Percentiles rank a stretch among this genome's conserved stretches.
These are phyloP conservation scores for Malurus cyaneus DNA, from an alignment of 2,113 vertebrate species.

Conservation along the genomic window DNA sequence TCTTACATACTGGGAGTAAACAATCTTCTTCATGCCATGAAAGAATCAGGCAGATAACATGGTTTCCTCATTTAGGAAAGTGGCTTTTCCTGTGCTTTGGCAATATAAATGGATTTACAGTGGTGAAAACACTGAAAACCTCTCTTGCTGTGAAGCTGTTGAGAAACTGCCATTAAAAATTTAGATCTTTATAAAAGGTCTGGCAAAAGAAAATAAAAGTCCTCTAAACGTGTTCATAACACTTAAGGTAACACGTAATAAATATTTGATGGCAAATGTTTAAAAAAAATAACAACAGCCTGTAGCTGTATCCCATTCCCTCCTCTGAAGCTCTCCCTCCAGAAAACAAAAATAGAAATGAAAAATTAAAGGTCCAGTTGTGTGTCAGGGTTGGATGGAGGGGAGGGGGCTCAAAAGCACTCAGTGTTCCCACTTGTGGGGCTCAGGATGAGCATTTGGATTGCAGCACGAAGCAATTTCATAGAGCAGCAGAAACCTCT, in stretches of 20 bases:
- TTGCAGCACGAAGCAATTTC: background rate
- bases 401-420: background rate
- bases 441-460: background rate
- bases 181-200: background rate
- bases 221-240: background rate
- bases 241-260: background rate
- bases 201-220: background rate
- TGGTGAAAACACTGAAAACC: background rate
- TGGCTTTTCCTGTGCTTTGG: background rate
- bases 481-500: constrained; percentile 25
- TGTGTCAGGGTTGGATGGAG: background rate
- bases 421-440: background rate
- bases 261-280: background rate
- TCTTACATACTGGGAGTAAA: background rate
- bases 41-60: background rate
- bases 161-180: constrained; percentile 21
- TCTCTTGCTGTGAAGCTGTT: background rate
- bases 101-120: background rate
- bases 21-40: background rate
- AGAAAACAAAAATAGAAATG: background rate
- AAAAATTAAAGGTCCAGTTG: background rate
- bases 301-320: background rate
- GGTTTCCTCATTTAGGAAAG: background rate
- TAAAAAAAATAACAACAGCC: background rate
- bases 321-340: background rate